Percentiles rank a stretch among this genome's conserved stretches.
Conservation (phyloP, 2,888 invertebrate genomes). For the Papilio demoleus region DNA sequence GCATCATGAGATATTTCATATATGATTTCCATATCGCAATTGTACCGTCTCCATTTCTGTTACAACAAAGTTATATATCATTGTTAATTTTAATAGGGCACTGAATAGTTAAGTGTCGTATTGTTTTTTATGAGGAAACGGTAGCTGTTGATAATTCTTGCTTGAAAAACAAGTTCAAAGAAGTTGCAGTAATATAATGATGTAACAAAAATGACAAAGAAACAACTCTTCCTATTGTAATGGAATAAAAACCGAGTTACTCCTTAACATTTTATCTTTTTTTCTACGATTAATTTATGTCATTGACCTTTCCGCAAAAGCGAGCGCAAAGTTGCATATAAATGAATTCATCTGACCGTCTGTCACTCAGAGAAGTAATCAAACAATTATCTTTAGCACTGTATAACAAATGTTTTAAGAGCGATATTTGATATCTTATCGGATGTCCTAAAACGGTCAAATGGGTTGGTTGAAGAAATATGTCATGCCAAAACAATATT, state of each 20-base stretch:
- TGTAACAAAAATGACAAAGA: conserved; percentile 5
- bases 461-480: too few species aligned
- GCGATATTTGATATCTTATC: too few species aligned
- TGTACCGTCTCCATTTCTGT: background rate
- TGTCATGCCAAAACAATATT: too few species aligned
- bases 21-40: background rate
- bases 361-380: too few species aligned
- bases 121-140: background rate
- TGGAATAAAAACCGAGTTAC: background rate
- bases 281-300: background rate
- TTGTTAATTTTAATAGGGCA: background rate
- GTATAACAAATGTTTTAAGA: too few species aligned
- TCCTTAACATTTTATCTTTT: background rate
- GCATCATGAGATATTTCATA: background rate
- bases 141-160: conserved; percentile 3
- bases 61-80: background rate
- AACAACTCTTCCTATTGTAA: background rate
- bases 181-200: background rate
- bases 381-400: too few species aligned
- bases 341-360: too few species aligned
- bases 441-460: too few species aligned
- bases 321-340: too few species aligned
- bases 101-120: conserved; percentile 5
- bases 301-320: background rate
- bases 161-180: conserved; percentile 5